phyloP scores from a whole-genome alignment of 2,888 invertebrate genomes.

The Frankliniella intonsa region DNA sequence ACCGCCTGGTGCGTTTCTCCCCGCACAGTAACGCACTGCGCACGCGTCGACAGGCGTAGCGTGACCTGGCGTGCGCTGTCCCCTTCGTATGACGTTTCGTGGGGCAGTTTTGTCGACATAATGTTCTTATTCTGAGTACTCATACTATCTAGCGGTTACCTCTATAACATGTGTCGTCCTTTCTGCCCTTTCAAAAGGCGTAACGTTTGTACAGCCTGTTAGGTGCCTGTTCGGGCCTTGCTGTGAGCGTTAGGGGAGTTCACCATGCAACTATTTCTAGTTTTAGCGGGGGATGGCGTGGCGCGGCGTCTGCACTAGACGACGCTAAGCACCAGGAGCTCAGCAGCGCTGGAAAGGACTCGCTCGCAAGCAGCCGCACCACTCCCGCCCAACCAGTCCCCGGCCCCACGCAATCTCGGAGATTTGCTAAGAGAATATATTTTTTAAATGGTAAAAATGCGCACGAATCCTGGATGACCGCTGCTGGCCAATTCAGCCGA shows the following conservation, averaged over 20 bases:
- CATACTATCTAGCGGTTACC: too few relatives aligned
- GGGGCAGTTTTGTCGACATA: too few relatives aligned
- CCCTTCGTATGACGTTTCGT: too few relatives aligned
- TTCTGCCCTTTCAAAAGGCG: too few relatives aligned
- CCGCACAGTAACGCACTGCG: too few relatives aligned
- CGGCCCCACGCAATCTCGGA: background rate
- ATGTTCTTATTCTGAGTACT: too few relatives aligned
- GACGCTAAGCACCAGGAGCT: background rate
- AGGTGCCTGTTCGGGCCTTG: too few relatives aligned
- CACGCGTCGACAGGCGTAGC: background rate
- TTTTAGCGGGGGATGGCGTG: constrained; percentile 33
- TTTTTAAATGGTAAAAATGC: too few relatives aligned
- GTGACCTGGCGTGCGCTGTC: background rate
- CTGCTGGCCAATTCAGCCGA: background rate
- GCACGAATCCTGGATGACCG: too few relatives aligned
- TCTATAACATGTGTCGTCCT: too few relatives aligned
- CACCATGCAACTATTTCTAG: constrained; percentile 33
- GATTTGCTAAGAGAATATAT: background rate
- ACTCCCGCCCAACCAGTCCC: background rate
- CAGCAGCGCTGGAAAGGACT: constrained; percentile 32
- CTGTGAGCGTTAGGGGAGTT: too few relatives aligned
- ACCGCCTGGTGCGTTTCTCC: constrained; percentile 18
- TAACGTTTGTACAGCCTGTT: too few relatives aligned
- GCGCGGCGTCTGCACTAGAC: background rate
- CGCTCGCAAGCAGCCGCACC: background rate